Base-by-base conservation (phyloP, 2,797 vertebrate species). In the Aselliscus stoliczkanus region DNA sequence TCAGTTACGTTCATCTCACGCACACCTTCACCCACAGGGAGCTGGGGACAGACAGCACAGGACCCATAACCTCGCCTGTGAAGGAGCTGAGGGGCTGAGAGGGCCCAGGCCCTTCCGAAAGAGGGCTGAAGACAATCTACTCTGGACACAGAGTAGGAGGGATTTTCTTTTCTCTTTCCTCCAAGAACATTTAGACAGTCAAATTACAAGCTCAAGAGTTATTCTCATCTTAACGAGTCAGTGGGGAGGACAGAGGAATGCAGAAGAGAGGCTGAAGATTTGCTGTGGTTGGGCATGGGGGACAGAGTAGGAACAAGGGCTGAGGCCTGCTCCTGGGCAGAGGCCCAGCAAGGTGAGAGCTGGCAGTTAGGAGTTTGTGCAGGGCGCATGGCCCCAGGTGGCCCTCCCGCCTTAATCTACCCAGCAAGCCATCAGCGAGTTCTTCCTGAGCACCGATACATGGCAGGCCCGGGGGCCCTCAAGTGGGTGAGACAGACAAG, bases 121-220 rank as follows among this genome's bases (percentile, higher is more conserved):
- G 31, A 34, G 42, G 13, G 34, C 27, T 56, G 60, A 87, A 95
- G 58, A 85, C 5, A n/a, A 29, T n/a, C 84, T 17, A 29, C 5
- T 13, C 65, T 81, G n/a, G 39, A 14, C 29, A 84, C 14, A 18
- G 25, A 31, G 13, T 17, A 7, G 14, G 10, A 60, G 42, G 72
- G 84, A 88, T 69, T 83, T 80, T 94, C 72, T 93, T 94, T 54
- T 77, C 86, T 76, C 93, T 72, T 86, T 87, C 69, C 84, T 97
- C 90, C 69, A 77, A 95, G 95, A 97, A 91, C 25, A 93, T 97
- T 97, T 89, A 96, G 96, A 97, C 92, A 96, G 90, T 97, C 95
- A 97, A 97, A 98, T 98, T 96, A 97, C 95, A 95, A 97, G 91
- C 83, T 97, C 50, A 34, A 88, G 95, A 97, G 81, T 97, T 96